Evolutionary conservation across 37 sponge, comb jelly and placozoan species (phyloP), one percentile per base, ranked within the genome.

Genomic region (Lycopodina hypogea): DNA sequence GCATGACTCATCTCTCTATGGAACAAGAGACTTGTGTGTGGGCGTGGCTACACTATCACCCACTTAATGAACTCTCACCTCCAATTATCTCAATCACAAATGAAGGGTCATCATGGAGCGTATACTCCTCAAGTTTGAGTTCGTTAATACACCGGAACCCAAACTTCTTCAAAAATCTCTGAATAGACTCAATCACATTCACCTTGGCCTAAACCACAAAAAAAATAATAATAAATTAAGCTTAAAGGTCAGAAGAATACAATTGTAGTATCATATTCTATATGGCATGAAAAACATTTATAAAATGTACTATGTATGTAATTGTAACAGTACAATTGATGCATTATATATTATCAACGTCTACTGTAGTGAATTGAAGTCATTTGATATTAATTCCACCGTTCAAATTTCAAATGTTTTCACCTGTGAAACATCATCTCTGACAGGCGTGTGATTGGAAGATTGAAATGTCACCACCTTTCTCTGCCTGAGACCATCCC

Each of bases 121-220:
- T 89, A 4, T 83, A 76, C 62, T 87, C 88, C 68, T 93, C 94
- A 41, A 93, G 58, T 73, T 93, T 93, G 57, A 83, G 79, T 69
- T 93, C 94, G 71, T 93, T 87, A 74, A 93, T 87, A 48, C 94
- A 93, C 14, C 94, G 78, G 57, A 93, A 93, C 41, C 94, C 94
- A 71, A 86, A 93, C 70, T 74, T 78, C 42, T 50, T 72, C 45
- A 93, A 68, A 42, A 93, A 93, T 40, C 75, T 55, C 42, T 73
- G 75, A 4, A 93, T 86, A 0, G 83, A 53, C 59, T 76, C 84
- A 14, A 86, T 67, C 30, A 89, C 84, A 59, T 84, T 82, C 65
- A 42, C 18, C 81, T 93, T 86, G 23, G 73, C 76, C 84, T 93
- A 57, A 19, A 26, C 50, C 35, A n/a, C n/a, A n/a, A n/a, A n/a